Conservation (phyloP, 2,113 vertebrate genomes). For the Muntiacus muntjak region DNA sequence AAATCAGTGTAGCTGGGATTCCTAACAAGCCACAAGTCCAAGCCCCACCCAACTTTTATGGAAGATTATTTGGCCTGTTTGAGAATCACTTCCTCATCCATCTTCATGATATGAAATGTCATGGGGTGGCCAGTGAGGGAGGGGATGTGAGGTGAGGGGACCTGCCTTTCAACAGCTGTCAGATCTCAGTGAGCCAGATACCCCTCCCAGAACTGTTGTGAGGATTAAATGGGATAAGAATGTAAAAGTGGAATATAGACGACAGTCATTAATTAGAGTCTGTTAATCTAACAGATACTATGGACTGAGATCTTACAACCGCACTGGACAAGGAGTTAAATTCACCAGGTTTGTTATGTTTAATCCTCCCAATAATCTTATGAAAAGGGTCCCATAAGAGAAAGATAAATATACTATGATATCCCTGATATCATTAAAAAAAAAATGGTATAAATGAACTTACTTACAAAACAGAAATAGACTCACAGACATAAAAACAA, state of each 20-base stretch:
- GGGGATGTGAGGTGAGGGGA: neutral
- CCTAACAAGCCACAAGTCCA: neutral
- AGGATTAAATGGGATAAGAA: constrained; percentile 18
- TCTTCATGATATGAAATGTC: neutral
- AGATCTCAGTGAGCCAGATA: neutral
- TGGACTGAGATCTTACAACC: neutral
- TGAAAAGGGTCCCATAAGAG: neutral
- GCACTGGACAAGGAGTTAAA: neutral
- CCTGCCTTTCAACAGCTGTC: neutral
- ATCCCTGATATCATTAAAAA: neutral
- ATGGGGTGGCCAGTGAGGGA: neutral
- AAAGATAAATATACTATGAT: neutral
- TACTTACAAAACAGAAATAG: neutral
- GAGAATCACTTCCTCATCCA: neutral
- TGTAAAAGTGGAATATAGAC: neutral
- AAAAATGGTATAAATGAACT: neutral
- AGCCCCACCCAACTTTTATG: neutral
- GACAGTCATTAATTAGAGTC: constrained; percentile 27
- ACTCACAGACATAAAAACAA: neutral
- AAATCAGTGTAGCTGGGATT: constrained; percentile 49
- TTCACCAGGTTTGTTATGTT: neutral
- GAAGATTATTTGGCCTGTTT: neutral
- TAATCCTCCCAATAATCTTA: neutral
- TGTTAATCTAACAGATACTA: neutral
- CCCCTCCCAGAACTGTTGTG: neutral